Conservation (phyloP, 1,140 invertebrate species). For the Drosophila pruinosa region DNA sequence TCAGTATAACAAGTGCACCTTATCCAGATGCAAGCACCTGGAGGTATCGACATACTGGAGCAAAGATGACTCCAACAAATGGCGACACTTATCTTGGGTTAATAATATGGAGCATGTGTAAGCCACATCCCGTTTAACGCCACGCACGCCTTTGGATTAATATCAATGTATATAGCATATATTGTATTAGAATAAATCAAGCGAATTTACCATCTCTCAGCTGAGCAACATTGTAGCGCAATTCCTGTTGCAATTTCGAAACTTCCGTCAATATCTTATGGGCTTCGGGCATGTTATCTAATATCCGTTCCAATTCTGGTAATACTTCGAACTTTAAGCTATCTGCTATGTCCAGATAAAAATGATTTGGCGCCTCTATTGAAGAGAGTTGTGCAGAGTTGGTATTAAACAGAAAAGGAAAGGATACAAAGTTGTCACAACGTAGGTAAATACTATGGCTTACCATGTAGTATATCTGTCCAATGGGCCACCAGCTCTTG, state of each 20-base stretch:
- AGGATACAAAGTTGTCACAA: too few relatives aligned
- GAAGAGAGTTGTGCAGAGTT: not conserved
- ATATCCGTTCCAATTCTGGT: slow-evolving; percentile 90
- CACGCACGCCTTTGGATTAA: slow-evolving; percentile 85
- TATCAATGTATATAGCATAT: slow-evolving; percentile 69
- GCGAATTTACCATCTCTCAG: slow-evolving; percentile 87
- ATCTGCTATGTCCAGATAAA: slow-evolving; percentile 87
- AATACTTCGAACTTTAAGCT: slow-evolving; percentile 89
- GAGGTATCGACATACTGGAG: slow-evolving; percentile 85
- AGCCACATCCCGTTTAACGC: slow-evolving; percentile 86
- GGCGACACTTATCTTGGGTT: slow-evolving; percentile 21
- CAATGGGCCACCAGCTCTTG: slow-evolving; percentile 87
- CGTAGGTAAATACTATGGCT: too few relatives aligned
- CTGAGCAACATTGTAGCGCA: slow-evolving; percentile 86
- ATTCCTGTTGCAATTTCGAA: slow-evolving; percentile 85
- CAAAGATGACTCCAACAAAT: slow-evolving; percentile 85
- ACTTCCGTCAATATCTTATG: slow-evolving; percentile 85
- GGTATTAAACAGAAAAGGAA: too few relatives aligned
- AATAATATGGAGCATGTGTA: slow-evolving; percentile 33
- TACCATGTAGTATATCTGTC: slow-evolving; percentile 86
- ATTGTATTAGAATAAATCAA: slow-evolving; percentile 1
- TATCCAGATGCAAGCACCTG: slow-evolving; percentile 48
- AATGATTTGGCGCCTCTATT: slow-evolving; percentile 72
- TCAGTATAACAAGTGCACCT: too few relatives aligned
- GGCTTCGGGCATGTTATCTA: slow-evolving; percentile 87